phyloP scores from a whole-genome alignment of 2,888 invertebrate species.

The Morinoia aosen region DNA sequence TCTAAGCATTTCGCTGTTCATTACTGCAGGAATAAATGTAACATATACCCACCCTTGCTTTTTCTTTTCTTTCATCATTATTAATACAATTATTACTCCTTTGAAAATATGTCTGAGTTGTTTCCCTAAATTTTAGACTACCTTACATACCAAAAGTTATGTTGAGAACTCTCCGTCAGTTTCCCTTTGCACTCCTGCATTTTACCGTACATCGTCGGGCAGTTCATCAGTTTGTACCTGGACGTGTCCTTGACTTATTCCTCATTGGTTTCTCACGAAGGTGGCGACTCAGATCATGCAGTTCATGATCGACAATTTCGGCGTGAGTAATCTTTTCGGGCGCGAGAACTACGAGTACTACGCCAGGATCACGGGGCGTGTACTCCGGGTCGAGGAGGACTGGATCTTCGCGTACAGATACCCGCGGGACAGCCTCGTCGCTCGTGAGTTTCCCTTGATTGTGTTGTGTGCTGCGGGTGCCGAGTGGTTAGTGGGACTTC shows the following conservation, averaged over 20 bases:
- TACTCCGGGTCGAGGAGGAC: slow-evolving; percentile 92
- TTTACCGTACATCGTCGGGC: not conserved
- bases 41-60: no score
- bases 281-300: slow-evolving; percentile 96
- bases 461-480: not conserved
- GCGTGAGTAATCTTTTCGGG: slow-evolving; percentile 94
- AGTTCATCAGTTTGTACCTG: not conserved
- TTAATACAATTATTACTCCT: no score
- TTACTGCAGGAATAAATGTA: no score
- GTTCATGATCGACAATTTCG: slow-evolving; percentile 97
- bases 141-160: not conserved
- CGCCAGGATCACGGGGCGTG: slow-evolving; percentile 92
- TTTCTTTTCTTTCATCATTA: no score
- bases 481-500: not conserved
- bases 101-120: no score
- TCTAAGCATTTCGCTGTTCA: no score
- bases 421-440: slow-evolving; percentile 79
- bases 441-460: slow-evolving; percentile 73
- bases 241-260: not conserved
- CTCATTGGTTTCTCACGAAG: slow-evolving; percentile 72
- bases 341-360: slow-evolving; percentile 95
- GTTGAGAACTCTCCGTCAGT: not conserved
- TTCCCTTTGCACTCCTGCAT: not conserved
- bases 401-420: slow-evolving; percentile 82
- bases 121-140: no score